Evolutionary conservation across 2,113 vertebrate species (phyloP), one percentile per base, ranked within the genome.

Genomic region (Aegypius monachus): DNA sequence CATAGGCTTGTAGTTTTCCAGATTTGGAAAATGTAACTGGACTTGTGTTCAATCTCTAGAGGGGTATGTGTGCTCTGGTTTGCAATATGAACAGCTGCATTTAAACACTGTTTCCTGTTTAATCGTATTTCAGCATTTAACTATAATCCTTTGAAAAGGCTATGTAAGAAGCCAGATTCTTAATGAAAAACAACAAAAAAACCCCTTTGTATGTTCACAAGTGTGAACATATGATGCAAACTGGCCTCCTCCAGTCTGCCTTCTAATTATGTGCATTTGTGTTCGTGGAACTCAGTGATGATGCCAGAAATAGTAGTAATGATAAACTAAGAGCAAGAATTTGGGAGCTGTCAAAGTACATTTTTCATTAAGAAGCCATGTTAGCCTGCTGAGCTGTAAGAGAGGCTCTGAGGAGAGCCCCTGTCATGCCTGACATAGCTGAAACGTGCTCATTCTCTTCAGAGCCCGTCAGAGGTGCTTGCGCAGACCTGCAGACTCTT

Each of bases 261-360:
- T 84, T 78, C 81, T 87, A 67, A 79, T 70, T 38, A n/a, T 2
- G 21, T 70, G 31, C 13, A 14, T 43, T 66, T 18, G 29, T 48
- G 45, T 31, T 78, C 0, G 0, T 36, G 26, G 29, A 89, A 31
- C 55, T 59, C 34, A 5, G 55, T n/a, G 47, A 61, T 48, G 34
- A 71, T 74, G 77, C 77, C 89, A 86, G 89, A 89, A 95, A 81
- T 63, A 95, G 91, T 10, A 70, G 31, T 16, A 87, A 79, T 47
- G 43, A 79, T 55, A 50, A 74, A 86, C 89, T 75, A 65, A 50
- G 38, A 94, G 63, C 77, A 84, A 55, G 75, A 93, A 74, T 86
- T 84, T 7, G 7, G 45, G 77, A 83, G 42, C 72, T 96, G 71
- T 70, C 72, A 67, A 48, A 66, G 68, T 71, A 50, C 32, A n/a